Base-by-base conservation (phyloP, 2,113 vertebrate species). In the Potamarius usumacintae region DNA sequence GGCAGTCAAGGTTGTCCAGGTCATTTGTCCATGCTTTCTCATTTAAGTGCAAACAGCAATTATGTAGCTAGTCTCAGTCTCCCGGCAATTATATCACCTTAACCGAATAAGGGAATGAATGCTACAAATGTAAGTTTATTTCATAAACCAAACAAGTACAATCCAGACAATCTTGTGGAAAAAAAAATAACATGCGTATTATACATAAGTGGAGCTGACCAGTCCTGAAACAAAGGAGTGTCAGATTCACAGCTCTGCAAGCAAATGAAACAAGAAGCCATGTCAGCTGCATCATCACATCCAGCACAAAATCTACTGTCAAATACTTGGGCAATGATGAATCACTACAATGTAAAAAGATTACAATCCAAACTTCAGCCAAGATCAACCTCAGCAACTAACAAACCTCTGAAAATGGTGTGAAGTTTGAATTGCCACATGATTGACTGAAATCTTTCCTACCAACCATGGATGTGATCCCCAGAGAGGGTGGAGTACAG, bases 401-500 rank as follows among this genome's bases (percentile, higher is more conserved):
- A 27, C 7, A 52, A 83, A 67, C 62, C 82, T 25, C 42, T 79
- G 2, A 65, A 27, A 83, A 48, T 67, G 20, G 34, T 63, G 18
- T 27, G 25, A 48, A n/a, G 60, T 63, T 17, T 65, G 34, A 9
- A 34, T 69, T 11, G 34, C 22, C 42, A 30, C 82, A 83, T 67
- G 63, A 22, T 27, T 72, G 14, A 72, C 17, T 72, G 27, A n/a
- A 55, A 25, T 18, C 62, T 42, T 17, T 17, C 34, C 8, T 11
- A 18, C 57, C 62, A 42, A 42, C 42, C 42, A 42, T 42, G 42
- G 42, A 42, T 42, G 42, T 42, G 42, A 42, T 42, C 42, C 42
- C 42, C 53, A 82, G 84, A 88, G 76, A 77, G 63, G 86, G 72
- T 71, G 57, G 34, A 53, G 57, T 82, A 76, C 12, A 60, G 86